These are phyloP conservation scores for Kradibia gibbosae DNA, from an alignment of 1,140 invertebrate genomes.

Conservation along the genomic window DNA sequence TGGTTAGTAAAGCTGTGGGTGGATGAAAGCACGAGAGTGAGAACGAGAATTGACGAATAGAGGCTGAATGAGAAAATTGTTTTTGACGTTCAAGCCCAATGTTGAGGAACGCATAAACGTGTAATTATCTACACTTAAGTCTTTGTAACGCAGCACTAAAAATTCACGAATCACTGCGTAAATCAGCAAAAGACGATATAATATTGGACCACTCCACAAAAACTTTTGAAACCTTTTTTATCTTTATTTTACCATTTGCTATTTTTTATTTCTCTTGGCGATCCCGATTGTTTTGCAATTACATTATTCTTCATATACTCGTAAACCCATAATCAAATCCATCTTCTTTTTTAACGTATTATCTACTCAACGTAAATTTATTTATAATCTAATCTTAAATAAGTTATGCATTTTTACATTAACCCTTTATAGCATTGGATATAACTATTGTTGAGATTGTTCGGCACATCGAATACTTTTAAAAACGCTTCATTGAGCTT, in stretches of 20 bases:
- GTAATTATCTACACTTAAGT: slow-evolving; percentile 72
- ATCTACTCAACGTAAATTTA: background rate
- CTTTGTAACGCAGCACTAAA: slow-evolving; percentile 70
- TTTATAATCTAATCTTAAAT: background rate
- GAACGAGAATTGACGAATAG: slow-evolving; percentile 27
- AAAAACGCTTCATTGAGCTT: no score
- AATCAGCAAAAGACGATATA: slow-evolving; percentile 70
- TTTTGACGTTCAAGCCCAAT: slow-evolving; percentile 33
- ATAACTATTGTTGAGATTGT: background rate
- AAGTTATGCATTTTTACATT: background rate
- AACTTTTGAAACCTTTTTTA: slow-evolving; percentile 46
- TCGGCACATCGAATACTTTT: background rate
- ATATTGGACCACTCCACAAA: slow-evolving; percentile 53
- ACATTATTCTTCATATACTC: slow-evolving; percentile 36
- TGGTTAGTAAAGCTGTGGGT: no score
- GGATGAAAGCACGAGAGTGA: background rate
- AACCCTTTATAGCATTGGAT: background rate
- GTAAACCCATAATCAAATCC: slow-evolving; percentile 54
- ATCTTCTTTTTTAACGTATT: background rate
- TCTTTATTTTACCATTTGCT: slow-evolving; percentile 27
- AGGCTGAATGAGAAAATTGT: slow-evolving; percentile 48
- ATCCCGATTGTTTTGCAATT: slow-evolving; percentile 28
- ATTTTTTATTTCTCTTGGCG: background rate
- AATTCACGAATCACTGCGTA: slow-evolving; percentile 66
- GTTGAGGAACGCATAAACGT: slow-evolving; percentile 63